Base-by-base conservation (phyloP, 1,140 invertebrate genomes). In the Stegodyphus mimosarum region DNA sequence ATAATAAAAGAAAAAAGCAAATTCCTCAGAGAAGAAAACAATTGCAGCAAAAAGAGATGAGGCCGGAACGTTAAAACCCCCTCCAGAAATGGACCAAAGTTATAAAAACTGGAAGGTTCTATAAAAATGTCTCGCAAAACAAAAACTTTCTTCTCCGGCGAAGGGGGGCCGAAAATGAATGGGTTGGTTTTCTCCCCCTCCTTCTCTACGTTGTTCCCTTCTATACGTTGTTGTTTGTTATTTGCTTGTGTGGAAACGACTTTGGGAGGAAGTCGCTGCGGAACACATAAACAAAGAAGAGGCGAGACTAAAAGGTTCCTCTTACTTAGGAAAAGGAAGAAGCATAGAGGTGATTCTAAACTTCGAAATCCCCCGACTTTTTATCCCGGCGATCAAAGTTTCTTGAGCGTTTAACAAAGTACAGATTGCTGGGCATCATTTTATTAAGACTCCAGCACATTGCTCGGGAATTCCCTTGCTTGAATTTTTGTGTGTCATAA, bases 31-130 rank as follows among this genome's bases (percentile, higher is more conserved):
- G 79, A 83, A 83, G 79, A 66, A 73, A 83, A 70, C 79, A 83
- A 83, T 83, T 74, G 79, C 51, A 83, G 60, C 18, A 60, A 63
- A 74, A 83, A 83, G 79, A 83, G 70, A 83, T 74, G 70, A 83
- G 55, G 51, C 71, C 53, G 49, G 53, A 70, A 74, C 79, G 55
- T 71, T 83, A 83, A 83, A 83, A 66, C 69, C 79, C 79, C 79
- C 79, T 73, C 60, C 51, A 83, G 79, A 83, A 83, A 83, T 83
- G 79, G 79, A 83, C 79, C 55, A 73, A 83, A 83, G 70, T 83
- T 83, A 83, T 83, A 83, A 83, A 83, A 83, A 83, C 79, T 83
- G 79, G 71, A 74, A 83, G 79, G 71, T 83, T 83, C 79, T 83
- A 83, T 83, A 83, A 83, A 83, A 83, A 83, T 83, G 79, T 83